Evolutionary conservation across 2,113 vertebrate species (phyloP), one percentile per base, ranked within the genome.

Genomic region (Aleadryas rufinucha): DNA sequence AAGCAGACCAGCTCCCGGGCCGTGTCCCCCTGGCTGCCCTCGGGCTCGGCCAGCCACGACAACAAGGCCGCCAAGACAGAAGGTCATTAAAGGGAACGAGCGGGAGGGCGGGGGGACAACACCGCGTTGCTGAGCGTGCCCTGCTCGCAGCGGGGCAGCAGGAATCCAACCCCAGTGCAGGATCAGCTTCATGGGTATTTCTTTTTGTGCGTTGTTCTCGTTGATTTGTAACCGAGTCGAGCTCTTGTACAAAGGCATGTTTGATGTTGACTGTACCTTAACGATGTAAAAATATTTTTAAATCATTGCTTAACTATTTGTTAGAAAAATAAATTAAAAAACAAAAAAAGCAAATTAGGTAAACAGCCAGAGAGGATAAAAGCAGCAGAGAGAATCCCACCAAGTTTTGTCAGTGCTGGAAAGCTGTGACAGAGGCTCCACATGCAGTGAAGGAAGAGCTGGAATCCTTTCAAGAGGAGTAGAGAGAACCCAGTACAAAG

Each of bases 1-100:
- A 99, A 99, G 98, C 99, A 99, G 98, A 99, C 99, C 98, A 99
- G 99, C 82, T 99, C 99, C 35, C 98, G 99, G 91, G 99, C 99
- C 4, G 98, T 99, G 66, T 99, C 99, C 7, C 99, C 99, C 33
- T 99, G 99, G 99, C 98, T 99, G 93, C 99, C 99, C 9, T 99
- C 98, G 19, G 98, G 98, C 39, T 98, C 97, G 0, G 98, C 97
- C 93, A 99, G 98, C 95, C 99, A 99, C 2, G 99, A 99, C 90
- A 96, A 98, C 87, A 99, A 99, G 96, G 98, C 98, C 21, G 98
- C 99, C 54, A 98, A 98, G 89, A 97, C 98, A 68, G 98, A 99
- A 91, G 99, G 98, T 95, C 99, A 99, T 86, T 99, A 98, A 99
- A 98, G 69, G 90, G 68, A 84, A 47, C 4, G 2, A 76, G 44